Base-by-base conservation (phyloP, 2,888 invertebrate genomes). In the Orthonychiurus folsomi region DNA sequence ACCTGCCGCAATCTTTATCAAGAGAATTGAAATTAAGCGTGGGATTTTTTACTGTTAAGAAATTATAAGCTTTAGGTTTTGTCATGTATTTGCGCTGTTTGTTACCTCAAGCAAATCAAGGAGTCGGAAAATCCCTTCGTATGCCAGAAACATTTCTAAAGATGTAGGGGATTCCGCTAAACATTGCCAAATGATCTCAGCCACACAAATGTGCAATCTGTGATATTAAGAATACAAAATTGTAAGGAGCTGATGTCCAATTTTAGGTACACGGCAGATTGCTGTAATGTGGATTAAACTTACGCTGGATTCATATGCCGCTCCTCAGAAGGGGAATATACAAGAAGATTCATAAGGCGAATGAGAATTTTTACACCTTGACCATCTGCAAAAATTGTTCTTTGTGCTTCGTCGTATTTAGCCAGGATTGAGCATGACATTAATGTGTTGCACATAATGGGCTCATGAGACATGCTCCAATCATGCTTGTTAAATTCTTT, bases 101-200 rank as follows among this genome's bases (percentile, higher is more conserved):
- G 0, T 3, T 28, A 72, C 69, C 62, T 71, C 71, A 3, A 73
- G 57, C 21, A 71, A 28, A 48, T 73, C 72, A 52, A 73, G 63
- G 3, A 73, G 18, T 12, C 64, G 60, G 18, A 73, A 63, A 1
- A 71, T 48, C 12, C 72, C 72, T 59, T 73, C 71, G 48, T 62
- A 61, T 3, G 62, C 63, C 1, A 73, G 37, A 52, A 70, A 69
- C 3, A 56, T 37, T 57, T 73, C 71, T 28, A 71, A 47, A 3
- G 64, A 62, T 2, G 66, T 55, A 2, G 70, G 64, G 18, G 64
- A 69, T 27, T 65, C 65, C 1, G 65, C 67, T 0, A 71, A 27
- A 26, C 69, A 68, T 48, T 61, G 57, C 27, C 65, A 65, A n/a
- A 69, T 62, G 52, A 65, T 66, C 48, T 73, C 69, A 3, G 66